These are phyloP conservation scores for Coccyzus lansbergi DNA, from an alignment of 2,797 vertebrate genomes.

Conservation along the genomic window DNA sequence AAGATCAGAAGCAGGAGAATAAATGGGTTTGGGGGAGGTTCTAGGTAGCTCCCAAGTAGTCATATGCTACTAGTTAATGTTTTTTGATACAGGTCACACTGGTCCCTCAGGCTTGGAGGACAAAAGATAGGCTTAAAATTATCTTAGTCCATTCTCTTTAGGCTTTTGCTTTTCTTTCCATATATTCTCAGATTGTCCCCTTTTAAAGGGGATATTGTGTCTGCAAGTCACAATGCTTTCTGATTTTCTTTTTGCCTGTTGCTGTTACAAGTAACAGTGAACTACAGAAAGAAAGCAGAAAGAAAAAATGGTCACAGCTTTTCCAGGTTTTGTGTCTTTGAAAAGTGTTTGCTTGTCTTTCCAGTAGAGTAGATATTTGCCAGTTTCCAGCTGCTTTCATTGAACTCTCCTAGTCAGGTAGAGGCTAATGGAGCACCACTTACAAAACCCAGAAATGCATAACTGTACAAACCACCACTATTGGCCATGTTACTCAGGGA, in stretches of 20 bases:
- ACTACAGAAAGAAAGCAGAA: not conserved
- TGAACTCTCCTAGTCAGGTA: not conserved
- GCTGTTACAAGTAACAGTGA: not conserved
- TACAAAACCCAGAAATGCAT: not conserved
- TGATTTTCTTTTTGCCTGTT: not conserved
- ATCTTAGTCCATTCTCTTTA: not conserved
- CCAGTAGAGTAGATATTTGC: not conserved
- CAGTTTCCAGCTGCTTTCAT: not conserved
- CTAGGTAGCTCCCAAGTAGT: not conserved
- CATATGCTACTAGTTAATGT: not conserved
- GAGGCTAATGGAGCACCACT: not conserved
- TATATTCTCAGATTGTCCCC: not conserved
- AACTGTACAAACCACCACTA: not conserved
- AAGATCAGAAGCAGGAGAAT: not conserved
- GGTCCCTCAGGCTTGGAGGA: not conserved
- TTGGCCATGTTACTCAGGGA: not conserved
- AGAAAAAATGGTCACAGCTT: not conserved
- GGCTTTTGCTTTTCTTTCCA: constrained; percentile 4
- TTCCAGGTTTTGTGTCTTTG: not conserved
- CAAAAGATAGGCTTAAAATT: not conserved
- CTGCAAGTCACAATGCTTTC: not conserved
- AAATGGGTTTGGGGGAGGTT: not conserved
- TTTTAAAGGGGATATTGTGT: not conserved
- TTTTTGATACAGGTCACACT: not conserved
- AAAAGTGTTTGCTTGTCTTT: not conserved